Evolutionary conservation across 2,888 invertebrate species (phyloP).

Genomic region (Acleris sparsana): DNA sequence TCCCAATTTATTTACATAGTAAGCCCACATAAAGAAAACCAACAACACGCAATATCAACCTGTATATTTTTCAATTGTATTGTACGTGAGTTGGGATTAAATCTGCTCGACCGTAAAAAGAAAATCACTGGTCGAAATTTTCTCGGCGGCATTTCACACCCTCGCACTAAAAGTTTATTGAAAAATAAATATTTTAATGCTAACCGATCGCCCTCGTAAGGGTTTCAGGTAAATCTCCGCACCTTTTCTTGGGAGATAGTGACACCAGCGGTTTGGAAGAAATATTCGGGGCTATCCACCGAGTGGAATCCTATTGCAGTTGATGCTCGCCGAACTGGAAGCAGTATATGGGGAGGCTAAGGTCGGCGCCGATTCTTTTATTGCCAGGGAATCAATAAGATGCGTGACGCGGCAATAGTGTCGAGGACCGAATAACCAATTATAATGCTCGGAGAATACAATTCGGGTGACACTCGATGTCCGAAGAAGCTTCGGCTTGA

Average conservation of each 20-base stretch:
- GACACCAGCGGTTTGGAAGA: constrained; percentile 62
- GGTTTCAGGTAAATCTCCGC: constrained; percentile 71
- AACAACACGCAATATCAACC: neutral
- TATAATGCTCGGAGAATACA: constrained; percentile 6
- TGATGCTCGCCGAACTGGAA: constrained; percentile 79
- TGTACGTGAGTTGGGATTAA: constrained; percentile 54
- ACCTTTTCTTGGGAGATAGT: constrained; percentile 63
- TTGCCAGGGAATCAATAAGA: constrained; percentile 76
- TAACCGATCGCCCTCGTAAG: constrained; percentile 59
- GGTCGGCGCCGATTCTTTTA: constrained; percentile 77
- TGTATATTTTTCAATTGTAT: constrained; percentile 45
- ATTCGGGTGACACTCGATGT: neutral
- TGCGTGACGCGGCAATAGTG: constrained; percentile 66
- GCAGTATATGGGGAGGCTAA: constrained; percentile 78
- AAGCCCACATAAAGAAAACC: neutral
- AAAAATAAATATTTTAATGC: constrained; percentile 71
- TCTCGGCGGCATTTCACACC: constrained; percentile 48
- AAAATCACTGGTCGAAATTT: constrained; percentile 52
- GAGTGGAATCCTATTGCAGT: constrained; percentile 80
- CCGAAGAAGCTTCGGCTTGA: neutral
- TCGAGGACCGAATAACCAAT: constrained; percentile 40
- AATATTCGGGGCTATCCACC: constrained; percentile 72
- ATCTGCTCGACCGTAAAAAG: constrained; percentile 51
- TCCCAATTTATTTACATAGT: too few species aligned
- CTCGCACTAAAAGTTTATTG: constrained; percentile 54